Evolutionary conservation across 2,888 invertebrate genomes (phyloP).

Genomic region (Callinectes sapidus): DNA sequence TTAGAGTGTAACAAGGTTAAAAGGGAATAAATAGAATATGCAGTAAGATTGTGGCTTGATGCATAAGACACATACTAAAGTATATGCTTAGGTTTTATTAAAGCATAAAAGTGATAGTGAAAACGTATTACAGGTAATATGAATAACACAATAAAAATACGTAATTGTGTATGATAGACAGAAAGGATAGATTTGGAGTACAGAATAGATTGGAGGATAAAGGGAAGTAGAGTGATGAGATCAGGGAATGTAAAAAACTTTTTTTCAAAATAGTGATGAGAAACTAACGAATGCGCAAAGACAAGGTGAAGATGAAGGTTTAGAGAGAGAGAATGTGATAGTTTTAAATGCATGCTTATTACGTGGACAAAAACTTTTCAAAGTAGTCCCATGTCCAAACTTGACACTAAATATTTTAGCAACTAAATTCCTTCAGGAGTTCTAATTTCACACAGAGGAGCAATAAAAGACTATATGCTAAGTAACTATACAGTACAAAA

Average conservation of each 20-base stretch:
- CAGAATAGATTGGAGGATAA: not conserved
- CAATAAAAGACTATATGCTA: not conserved
- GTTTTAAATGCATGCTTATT: not conserved
- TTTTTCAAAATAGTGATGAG: not conserved
- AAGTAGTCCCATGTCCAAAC: not conserved
- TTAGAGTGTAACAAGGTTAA: not conserved
- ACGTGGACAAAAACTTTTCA: not conserved
- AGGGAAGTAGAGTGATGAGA: not conserved
- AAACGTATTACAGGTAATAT: not conserved
- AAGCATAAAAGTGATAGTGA: not conserved
- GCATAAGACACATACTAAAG: too few species aligned
- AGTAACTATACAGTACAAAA: not conserved
- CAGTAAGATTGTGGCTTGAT: not conserved
- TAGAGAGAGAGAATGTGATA: conserved; percentile 40
- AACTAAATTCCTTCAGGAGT: not conserved
- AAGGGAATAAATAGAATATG: not conserved
- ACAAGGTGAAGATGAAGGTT: not conserved
- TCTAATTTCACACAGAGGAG: not conserved
- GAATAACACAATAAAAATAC: not conserved
- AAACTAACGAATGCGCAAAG: not conserved
- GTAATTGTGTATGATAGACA: not conserved
- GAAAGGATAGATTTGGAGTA: not conserved
- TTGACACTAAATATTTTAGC: not conserved
- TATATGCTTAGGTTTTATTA: not conserved
- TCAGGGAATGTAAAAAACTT: not conserved